Percentiles rank a stretch among this genome's conserved stretches.
Evolutionary conservation across 2,888 invertebrate species (phyloP).

Genomic region (Himalopsyche anomala): DNA sequence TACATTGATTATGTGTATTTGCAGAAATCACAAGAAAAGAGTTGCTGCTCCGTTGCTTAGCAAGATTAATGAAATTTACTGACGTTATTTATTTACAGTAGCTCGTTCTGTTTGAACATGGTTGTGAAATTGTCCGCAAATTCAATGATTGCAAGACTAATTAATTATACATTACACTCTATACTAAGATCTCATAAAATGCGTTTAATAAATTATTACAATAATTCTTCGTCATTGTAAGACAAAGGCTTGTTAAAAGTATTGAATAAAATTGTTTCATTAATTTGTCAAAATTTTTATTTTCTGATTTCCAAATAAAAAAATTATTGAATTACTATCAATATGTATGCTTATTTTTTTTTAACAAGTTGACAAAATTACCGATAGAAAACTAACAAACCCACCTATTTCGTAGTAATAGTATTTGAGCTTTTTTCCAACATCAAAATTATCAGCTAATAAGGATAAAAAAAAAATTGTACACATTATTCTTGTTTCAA

Average conservation of each 20-base stretch:
- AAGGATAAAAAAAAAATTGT: too few relatives aligned
- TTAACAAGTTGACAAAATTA: constrained; percentile 3
- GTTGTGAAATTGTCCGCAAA: constrained; percentile 26
- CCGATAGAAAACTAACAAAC: not conserved
- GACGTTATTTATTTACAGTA: constrained; percentile 16
- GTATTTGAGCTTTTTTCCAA: too few relatives aligned
- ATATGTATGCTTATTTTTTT: constrained; percentile 17
- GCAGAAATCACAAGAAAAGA: constrained; percentile 16
- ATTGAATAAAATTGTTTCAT: constrained; percentile 8
- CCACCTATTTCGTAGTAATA: not conserved
- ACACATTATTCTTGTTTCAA: too few relatives aligned
- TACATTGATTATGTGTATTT: constrained; percentile 16
- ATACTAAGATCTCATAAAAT: constrained; percentile 15
- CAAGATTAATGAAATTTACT: not conserved
- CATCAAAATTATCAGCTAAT: too few relatives aligned
- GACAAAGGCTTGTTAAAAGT: not conserved
- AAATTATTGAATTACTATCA: constrained; percentile 5
- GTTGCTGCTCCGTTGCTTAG: constrained; percentile 23
- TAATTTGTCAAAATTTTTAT: constrained; percentile 17
- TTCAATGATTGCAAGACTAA: constrained; percentile 23
- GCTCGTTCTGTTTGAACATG: constrained; percentile 13
- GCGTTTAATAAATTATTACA: not conserved
- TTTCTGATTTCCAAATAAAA: constrained; percentile 9
- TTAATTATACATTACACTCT: constrained; percentile 3
- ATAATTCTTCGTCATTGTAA: constrained; percentile 1